These are phyloP conservation scores for Bucorvus abyssinicus DNA, from an alignment of 2,797 vertebrate species.

Conservation along the genomic window DNA sequence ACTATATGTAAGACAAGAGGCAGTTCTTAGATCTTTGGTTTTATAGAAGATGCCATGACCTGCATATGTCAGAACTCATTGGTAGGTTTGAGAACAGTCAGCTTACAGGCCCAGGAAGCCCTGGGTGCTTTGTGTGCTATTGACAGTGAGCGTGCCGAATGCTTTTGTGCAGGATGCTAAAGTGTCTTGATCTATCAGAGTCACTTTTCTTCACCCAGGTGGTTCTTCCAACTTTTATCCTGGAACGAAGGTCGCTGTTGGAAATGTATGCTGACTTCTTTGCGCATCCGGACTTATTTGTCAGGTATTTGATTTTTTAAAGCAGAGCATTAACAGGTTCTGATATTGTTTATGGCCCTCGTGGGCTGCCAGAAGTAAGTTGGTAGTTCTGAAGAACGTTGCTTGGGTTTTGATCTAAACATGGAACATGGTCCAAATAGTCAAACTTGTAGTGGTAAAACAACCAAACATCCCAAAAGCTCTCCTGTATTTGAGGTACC, in stretches of 20 bases:
- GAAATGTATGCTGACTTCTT: slow-evolving; percentile 99
- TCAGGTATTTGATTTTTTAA: slow-evolving; percentile 82
- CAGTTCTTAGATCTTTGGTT: not conserved
- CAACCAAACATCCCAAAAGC: not conserved
- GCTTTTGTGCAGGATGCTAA: not conserved
- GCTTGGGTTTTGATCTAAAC: not conserved
- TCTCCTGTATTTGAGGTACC: not conserved
- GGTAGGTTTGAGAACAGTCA: not conserved
- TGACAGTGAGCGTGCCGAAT: not conserved
- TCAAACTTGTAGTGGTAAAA: not conserved
- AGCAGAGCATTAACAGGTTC: not conserved
- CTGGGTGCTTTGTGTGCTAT: not conserved
- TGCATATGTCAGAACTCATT: not conserved
- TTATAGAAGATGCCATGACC: not conserved
- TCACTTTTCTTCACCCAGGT: slow-evolving; percentile 79
- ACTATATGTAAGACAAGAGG: not conserved
- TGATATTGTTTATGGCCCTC: not conserved
- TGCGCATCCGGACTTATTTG: slow-evolving; percentile 97
- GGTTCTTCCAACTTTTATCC: slow-evolving; percentile 96
- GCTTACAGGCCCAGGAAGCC: not conserved
- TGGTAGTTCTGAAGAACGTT: not conserved
- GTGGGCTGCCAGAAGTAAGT: not conserved
- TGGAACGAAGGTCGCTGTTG: slow-evolving; percentile 94
- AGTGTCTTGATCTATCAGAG: not conserved
- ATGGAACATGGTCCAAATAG: not conserved